phyloP scores from a whole-genome alignment of 2,113 vertebrate genomes.

The Delphinapterus leucas region DNA sequence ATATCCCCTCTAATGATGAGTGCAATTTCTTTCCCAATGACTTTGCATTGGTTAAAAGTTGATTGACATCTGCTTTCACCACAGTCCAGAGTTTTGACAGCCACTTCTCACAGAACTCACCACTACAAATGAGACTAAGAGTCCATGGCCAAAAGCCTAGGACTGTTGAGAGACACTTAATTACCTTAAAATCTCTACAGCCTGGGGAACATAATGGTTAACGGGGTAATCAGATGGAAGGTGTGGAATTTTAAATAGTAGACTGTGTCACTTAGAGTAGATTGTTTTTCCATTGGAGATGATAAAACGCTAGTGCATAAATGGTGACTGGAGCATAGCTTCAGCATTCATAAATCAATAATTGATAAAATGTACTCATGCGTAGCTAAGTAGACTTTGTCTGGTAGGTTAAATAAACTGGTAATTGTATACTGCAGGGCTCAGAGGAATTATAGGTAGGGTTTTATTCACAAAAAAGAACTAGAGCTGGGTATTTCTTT shows the following conservation, averaged over 20 bases:
- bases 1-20: neutral
- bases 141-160: slow-evolving; percentile 59
- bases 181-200: slow-evolving; percentile 80
- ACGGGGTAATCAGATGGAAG: slow-evolving; percentile 79
- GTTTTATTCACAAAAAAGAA: slow-evolving; percentile 74
- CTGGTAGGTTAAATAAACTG: slow-evolving; percentile 77
- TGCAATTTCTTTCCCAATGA: accelerated
- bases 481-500: slow-evolving; percentile 70
- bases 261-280: slow-evolving; percentile 67
- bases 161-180: slow-evolving; percentile 80
- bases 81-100: neutral
- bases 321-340: slow-evolving; percentile 72
- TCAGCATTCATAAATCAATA: slow-evolving; percentile 82
- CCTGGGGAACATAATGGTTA: slow-evolving; percentile 82
- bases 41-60: neutral
- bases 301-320: slow-evolving; percentile 78
- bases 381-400: slow-evolving; percentile 79
- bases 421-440: slow-evolving; percentile 68
- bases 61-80: neutral
- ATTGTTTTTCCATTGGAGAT: slow-evolving; percentile 69
- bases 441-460: slow-evolving; percentile 72
- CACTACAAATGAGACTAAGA: neutral
- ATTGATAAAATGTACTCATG: slow-evolving; percentile 78
- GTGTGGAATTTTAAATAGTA: slow-evolving; percentile 80
- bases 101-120: neutral